phyloP scores from a whole-genome alignment of 2,113 vertebrate genomes.

The Actenoides hombroni region DNA sequence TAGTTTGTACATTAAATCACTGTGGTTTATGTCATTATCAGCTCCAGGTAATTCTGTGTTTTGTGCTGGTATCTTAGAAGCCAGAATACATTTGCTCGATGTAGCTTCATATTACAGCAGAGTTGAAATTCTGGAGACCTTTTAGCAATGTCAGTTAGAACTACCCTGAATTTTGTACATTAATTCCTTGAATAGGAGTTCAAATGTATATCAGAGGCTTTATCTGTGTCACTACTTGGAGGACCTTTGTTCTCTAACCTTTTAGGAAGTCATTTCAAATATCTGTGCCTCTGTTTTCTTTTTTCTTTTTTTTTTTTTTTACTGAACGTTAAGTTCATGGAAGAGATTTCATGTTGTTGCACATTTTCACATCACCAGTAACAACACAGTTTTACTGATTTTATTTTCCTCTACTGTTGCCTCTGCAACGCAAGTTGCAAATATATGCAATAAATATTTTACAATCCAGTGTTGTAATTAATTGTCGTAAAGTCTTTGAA shows the following conservation, averaged over 20 bases:
- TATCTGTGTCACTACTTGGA: neutral
- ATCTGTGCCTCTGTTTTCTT: neutral
- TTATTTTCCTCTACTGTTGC: neutral
- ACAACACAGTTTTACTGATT: neutral
- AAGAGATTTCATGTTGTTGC: neutral
- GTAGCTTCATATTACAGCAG: neutral
- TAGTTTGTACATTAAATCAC: neutral
- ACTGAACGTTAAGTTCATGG: neutral
- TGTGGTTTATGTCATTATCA: neutral
- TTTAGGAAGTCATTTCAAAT: neutral
- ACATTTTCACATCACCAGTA: neutral
- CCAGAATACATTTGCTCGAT: neutral
- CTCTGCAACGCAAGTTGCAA: neutral
- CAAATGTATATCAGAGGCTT: neutral
- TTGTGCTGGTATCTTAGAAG: neutral
- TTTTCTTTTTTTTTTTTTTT: neutral
- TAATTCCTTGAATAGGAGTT: neutral
- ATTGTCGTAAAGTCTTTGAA: neutral
- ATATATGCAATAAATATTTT: neutral
- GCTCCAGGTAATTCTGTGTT: neutral
- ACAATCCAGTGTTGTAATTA: neutral
- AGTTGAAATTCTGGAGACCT: neutral
- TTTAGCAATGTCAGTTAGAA: neutral
- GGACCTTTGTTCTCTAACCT: neutral
- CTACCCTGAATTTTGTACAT: neutral